Evolutionary conservation across 2,888 invertebrate species (phyloP), one percentile per base, ranked within the genome.

Genomic region (Tachina lurida): DNA sequence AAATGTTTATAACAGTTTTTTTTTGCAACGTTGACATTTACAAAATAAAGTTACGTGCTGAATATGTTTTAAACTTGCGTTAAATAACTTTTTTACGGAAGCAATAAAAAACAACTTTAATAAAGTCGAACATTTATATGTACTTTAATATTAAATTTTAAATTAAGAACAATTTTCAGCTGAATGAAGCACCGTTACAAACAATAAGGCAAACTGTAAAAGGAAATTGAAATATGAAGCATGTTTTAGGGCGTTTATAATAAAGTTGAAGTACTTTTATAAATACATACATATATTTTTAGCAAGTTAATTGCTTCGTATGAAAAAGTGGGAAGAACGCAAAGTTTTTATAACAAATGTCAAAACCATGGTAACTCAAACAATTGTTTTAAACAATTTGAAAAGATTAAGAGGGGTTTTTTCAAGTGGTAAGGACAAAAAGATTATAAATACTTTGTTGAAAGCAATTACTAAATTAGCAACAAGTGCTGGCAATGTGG

Each of bases 11-110:
- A 39, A 41, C 52, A n/a, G 49, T 4, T 41, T 74, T 73, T 49
- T 62, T 22, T 71, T 17, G n/a, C 22, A 63, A 45, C 54, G 47
- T 49, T 73, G 58, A 45, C 45, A 71, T 58, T 71, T 68, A 78
- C 63, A 31, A 31, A 31, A 13, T 47, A 13, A 39, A 78, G 10
- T 52, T 41, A 31, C 52, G 43, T 41, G 39, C 15, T 71, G 19
- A 31, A 54, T 60, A 8, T 19, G 19, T 63, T 41, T 56, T 39
- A 71, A 54, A 22, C 43, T 62, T 71, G 39, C 43, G 22, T 71
- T 39, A 54, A 62, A 52, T 43, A 43, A 62, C 5, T 15, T 17
- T 56, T 67, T 54, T 49, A 31, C 47, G 70, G 70, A 76, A 82
- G 58, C 58, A 19, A 56, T 43, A 22, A 43, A 56, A 71, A 71